A percentile compares a stretch with the other conserved stretches of the same genome.
Conservation (phyloP, 1,140 invertebrate genomes). For the Varroa destructor region DNA sequence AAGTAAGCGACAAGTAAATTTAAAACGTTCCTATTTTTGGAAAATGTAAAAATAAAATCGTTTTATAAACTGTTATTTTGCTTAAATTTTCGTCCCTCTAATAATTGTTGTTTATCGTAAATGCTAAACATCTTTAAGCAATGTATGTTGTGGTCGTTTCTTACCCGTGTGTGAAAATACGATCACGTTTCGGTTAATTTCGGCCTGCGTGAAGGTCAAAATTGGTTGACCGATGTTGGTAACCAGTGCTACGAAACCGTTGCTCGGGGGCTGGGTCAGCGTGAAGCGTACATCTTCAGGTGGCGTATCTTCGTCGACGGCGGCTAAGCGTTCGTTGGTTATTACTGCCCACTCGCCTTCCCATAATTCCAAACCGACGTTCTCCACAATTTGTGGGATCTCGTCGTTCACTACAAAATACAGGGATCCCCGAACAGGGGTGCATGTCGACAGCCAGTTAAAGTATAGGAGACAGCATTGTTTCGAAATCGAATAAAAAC, state of each 20-base stretch:
- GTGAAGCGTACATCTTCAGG: slow-evolving; percentile 60
- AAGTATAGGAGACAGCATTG: too few relatives aligned
- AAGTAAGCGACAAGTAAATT: too few relatives aligned
- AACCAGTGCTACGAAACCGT: slow-evolving; percentile 57
- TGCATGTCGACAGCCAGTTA: too few relatives aligned
- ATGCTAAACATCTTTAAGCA: too few relatives aligned
- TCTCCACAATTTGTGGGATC: slow-evolving; percentile 64
- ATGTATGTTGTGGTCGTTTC: neutral
- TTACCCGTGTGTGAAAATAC: slow-evolving; percentile 56
- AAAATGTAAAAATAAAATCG: too few relatives aligned
- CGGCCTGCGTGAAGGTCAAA: slow-evolving; percentile 59
- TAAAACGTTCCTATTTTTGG: too few relatives aligned
- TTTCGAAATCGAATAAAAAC: too few relatives aligned
- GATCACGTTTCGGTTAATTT: slow-evolving; percentile 57
- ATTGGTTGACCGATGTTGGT: slow-evolving; percentile 39
- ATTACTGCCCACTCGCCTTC: slow-evolving; percentile 57
- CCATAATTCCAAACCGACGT: slow-evolving; percentile 68
- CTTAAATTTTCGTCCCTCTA: too few relatives aligned
- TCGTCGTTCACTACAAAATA: slow-evolving; percentile 64
- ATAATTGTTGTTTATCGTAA: too few relatives aligned
- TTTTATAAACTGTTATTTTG: too few relatives aligned
- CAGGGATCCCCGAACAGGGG: too few relatives aligned
- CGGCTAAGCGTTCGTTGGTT: slow-evolving; percentile 34
- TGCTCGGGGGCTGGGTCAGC: slow-evolving; percentile 54
- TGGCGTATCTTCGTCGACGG: slow-evolving; percentile 59